A percentile compares a stretch with the other conserved stretches of the same genome.
These are phyloP conservation scores for Probaryconus sp. DNA, from an alignment of 1,140 invertebrate species.

Conservation along the genomic window DNA sequence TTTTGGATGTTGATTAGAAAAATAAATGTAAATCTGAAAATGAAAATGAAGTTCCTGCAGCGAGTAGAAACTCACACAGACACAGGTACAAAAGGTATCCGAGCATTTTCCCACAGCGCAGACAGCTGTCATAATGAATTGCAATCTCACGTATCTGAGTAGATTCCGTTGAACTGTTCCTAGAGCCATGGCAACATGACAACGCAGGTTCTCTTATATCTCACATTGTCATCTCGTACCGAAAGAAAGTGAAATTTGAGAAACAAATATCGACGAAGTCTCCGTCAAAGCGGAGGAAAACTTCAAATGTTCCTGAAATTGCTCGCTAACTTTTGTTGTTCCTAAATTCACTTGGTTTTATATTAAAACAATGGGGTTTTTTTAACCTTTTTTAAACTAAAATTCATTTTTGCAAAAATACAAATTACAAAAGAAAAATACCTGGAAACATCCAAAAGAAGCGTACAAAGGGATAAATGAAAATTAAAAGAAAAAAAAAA, in stretches of 20 bases:
- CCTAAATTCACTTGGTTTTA: background rate
- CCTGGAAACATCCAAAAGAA: too few species aligned
- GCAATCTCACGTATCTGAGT: constrained; percentile 74
- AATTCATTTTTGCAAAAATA: too few species aligned
- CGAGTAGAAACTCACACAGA: too few species aligned
- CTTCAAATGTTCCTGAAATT: constrained; percentile 34
- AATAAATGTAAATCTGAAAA: background rate
- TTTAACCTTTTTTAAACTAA: too few species aligned
- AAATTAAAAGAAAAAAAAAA: too few species aligned
- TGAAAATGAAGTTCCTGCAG: constrained; percentile 15
- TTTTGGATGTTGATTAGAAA: background rate
- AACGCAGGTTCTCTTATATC: constrained; percentile 71
- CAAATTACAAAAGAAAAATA: too few species aligned
- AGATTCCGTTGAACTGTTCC: constrained; percentile 61
- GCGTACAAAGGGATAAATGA: too few species aligned
- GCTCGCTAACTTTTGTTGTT: constrained; percentile 12
- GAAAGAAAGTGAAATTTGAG: constrained; percentile 69
- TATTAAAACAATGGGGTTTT: too few species aligned
- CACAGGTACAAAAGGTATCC: constrained; percentile 61
- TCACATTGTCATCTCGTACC: constrained; percentile 44
- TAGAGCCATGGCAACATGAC: constrained; percentile 70
- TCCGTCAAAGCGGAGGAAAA: constrained; percentile 35
- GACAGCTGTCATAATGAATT: constrained; percentile 78
- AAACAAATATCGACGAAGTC: constrained; percentile 60
- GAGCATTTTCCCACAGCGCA: constrained; percentile 72